Base-by-base conservation (phyloP, 1,140 invertebrate species). In the Lasioglossum baleicum region DNA sequence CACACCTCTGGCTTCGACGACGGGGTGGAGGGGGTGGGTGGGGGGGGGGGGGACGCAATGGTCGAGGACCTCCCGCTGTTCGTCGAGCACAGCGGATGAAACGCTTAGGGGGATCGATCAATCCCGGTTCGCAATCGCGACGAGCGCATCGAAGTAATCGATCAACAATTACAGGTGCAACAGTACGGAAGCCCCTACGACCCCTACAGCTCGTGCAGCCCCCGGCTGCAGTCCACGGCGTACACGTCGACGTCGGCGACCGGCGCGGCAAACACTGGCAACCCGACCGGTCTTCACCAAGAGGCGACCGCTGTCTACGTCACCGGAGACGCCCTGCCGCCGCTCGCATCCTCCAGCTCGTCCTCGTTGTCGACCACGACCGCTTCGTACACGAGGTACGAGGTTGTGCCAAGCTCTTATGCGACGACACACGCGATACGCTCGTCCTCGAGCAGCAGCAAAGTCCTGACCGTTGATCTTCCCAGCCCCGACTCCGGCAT, bases 401-500 rank as follows among this genome's bases (percentile, higher is more conserved):
- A 93, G 69, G 90, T 93, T 70, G 91, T 93, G 35, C 92, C 92
- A 31, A 92, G 91, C 81, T 92, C 92, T 53, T 93, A 93, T 75
- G 87, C 92, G 20, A 92, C 91, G 58, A 90, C 91, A 78, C 92
- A 93, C 85, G 90, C 91, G 48, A 92, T 93, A 76, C 90, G 91
- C 82, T 90, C 91, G 31, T 90, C 93, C n/a, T 91, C 94, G 20
- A 94, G 93, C 48, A 95, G 79, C 94, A 95, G 89, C 91, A 96
- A 96, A 86, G 97, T 96, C 7, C 95, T 98, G 60, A 97, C 97
- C 7, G 97, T 98, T 84, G 97, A 98, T 93, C 94, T 98, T 83
- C 97, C 97, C 1, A 98, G 97, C 77, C 97, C 97, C 2, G 97
- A 98, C 92, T 97, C 96, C 85, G 97, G 97, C 26, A 98, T 98